Conservation (phyloP, 2,113 vertebrate genomes). For the Erythrocercus mccallii region DNA sequence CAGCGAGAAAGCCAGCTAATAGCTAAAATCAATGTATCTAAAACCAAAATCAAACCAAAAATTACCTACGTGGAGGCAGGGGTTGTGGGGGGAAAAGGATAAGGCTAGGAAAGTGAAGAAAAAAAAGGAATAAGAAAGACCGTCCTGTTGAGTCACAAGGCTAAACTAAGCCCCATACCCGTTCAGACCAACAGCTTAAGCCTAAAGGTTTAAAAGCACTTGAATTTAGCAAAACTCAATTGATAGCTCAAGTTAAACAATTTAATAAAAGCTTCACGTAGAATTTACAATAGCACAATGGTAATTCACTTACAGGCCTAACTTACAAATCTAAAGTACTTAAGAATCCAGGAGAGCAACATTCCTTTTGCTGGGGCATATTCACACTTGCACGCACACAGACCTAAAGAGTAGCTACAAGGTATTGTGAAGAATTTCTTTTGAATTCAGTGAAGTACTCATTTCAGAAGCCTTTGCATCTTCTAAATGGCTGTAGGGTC, state of each 20-base stretch:
- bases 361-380: not conserved
- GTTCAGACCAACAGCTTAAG: not conserved
- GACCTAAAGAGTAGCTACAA: not conserved
- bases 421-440: not conserved
- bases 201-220: not conserved
- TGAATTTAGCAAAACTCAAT: not conserved
- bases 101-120: not conserved
- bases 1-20: not conserved
- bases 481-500: not conserved
- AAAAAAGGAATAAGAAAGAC: not conserved
- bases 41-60: not conserved
- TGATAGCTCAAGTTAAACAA: not conserved
- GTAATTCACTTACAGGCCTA: not conserved
- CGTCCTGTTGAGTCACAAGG: not conserved
- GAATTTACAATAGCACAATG: not conserved
- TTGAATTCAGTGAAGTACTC: not conserved
- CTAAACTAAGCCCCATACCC: not conserved
- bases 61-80: accelerated
- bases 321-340: not conserved
- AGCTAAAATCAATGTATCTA: not conserved
- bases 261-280: not conserved
- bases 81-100: accelerated
- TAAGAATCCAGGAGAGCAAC: not conserved
- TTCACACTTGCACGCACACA: not conserved
- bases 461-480: not conserved